Base-by-base conservation (phyloP, 1,140 invertebrate species). In the Psilanteris sp. region DNA sequence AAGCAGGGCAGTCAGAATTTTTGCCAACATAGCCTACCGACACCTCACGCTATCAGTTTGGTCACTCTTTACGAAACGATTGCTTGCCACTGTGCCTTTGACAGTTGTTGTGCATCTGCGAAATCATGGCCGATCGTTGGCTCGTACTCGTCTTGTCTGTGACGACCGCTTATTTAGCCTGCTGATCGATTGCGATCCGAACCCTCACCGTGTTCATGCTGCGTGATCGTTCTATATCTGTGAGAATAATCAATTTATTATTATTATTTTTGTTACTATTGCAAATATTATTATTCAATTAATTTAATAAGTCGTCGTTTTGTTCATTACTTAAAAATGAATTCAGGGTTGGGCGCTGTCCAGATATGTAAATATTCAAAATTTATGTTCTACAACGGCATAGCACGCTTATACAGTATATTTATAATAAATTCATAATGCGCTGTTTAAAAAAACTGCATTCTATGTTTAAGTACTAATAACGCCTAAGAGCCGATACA, bases 101-200 rank as follows among this genome's bases (percentile, higher is more conserved):
- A 70, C 59, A 55, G 67, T 77, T 46, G 48, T 67, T 77, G 61
- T 68, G 66, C 61, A 59, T 71, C 67, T 61, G 66, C 32, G 37
- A 66, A 64, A 55, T 70, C 52, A 70, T 71, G 59, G 59, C 62
- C 62, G 44, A 59, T 62, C 57, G 41, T 57, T 68, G 64, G 64
- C 64, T 76, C 57, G 34, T 76, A 57, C 55, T 61, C 71, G 71
- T 74, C 71, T 61, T 73, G 43, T 68, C 61, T 62, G 71, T 67
- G 59, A 61, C 34, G 61, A 32, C 43, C 44, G 71, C 61, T 74
- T 67, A 46, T 61, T 67, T 41, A 67, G 46, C 55, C 54, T 55
- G 52, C 34, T 44, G 36, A 66, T 66, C 43, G 59, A 52, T 66
- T 66, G 37, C 31, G 54, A 67, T 61, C 41, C 50, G 55, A 64